phyloP scores from a whole-genome alignment of 2,888 invertebrate species.

The Melanotus villosus region DNA sequence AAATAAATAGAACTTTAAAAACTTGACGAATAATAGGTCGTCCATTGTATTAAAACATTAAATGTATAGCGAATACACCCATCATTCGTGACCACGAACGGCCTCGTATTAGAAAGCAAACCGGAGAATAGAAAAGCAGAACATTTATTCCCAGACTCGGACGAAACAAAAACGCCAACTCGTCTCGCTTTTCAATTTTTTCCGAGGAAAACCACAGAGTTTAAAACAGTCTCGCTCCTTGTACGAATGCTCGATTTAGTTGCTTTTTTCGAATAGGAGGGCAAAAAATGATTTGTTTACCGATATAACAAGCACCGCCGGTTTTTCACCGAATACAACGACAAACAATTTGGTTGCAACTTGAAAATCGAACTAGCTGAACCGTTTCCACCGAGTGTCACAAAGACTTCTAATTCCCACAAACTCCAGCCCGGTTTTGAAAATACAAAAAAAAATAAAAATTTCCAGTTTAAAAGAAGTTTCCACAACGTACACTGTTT shows the following conservation, averaged over 20 bases:
- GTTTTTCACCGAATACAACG: background rate
- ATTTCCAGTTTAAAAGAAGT: background rate
- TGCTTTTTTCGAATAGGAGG: background rate
- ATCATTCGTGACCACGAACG: constrained; percentile 24
- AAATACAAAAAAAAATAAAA: background rate
- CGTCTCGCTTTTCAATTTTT: constrained; percentile 17
- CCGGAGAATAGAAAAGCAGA: constrained; percentile 20
- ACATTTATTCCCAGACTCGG: constrained; percentile 4
- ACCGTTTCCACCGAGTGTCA: background rate
- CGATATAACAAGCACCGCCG: background rate
- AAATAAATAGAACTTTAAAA: constrained; percentile 9
- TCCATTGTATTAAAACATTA: constrained; percentile 21
- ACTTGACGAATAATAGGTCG: constrained; percentile 18
- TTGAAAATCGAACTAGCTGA: background rate
- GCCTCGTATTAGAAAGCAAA: constrained; percentile 28
- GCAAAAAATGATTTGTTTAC: constrained; percentile 10
- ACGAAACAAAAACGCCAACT: constrained; percentile 16
- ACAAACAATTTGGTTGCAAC: constrained; percentile 1
- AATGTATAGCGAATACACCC: constrained; percentile 22
- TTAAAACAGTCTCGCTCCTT: background rate
- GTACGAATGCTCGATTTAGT: constrained; percentile 9
- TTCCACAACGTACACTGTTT: background rate
- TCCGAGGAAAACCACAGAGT: background rate
- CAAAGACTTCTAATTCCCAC: constrained; percentile 1
- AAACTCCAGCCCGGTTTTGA: background rate